phyloP scores from a whole-genome alignment of 2,888 invertebrate genomes.

The Iphiclides podalirius region DNA sequence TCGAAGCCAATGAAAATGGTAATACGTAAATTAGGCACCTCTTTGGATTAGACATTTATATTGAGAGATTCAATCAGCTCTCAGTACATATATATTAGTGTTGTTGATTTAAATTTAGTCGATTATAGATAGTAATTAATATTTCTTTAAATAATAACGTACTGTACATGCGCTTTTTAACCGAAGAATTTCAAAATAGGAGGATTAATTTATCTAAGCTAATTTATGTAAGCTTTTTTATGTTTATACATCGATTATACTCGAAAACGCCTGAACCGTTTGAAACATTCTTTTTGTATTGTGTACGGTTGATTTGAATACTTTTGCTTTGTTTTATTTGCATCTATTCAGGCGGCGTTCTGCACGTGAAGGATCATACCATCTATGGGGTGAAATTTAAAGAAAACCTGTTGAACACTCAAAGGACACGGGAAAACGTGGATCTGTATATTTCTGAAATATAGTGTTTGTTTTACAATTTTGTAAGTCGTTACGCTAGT shows the following conservation, averaged over 20 bases:
- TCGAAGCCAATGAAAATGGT: slow-evolving; percentile 12
- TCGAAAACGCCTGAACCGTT: too few species aligned
- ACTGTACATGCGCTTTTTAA: too few species aligned
- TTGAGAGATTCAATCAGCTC: too few species aligned
- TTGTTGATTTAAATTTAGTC: too few species aligned
- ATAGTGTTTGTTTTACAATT: background rate
- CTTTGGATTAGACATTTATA: slow-evolving; percentile 5
- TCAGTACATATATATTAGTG: too few species aligned
- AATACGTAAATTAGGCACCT: slow-evolving; percentile 11
- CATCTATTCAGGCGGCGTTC: slow-evolving; percentile 13
- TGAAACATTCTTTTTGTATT: too few species aligned
- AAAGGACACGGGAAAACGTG: slow-evolving; percentile 9
- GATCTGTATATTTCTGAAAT: slow-evolving; percentile 1
- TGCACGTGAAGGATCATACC: slow-evolving; percentile 11
- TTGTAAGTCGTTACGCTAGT: too few species aligned
- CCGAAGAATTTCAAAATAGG: background rate
- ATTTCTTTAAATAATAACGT: background rate
- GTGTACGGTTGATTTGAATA: slow-evolving; percentile 20
- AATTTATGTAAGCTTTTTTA: too few species aligned
- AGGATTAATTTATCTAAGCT: background rate
- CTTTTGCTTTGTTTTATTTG: slow-evolving; percentile 21
- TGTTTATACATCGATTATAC: too few species aligned
- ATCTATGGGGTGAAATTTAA: slow-evolving; percentile 5
- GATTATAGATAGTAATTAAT: background rate
- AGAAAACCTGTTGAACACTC: slow-evolving; percentile 12